Evolutionary conservation across 2,113 vertebrate genomes (phyloP), one percentile per base, ranked within the genome.

Genomic region (Peromyscus maniculatus): DNA sequence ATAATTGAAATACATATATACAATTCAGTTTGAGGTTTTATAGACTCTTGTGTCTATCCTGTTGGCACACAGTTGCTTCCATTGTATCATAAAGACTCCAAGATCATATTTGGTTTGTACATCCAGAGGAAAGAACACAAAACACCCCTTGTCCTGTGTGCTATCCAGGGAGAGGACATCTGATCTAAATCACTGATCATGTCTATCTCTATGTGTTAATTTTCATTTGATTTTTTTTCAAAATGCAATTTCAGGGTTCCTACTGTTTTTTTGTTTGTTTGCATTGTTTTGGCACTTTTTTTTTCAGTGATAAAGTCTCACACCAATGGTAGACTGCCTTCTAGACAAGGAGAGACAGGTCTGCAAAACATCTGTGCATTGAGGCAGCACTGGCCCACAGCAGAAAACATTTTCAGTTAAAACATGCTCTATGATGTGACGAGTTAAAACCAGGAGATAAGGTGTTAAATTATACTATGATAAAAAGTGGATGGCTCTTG

Each of bases 41-140:
- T 84, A 84, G 12, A 74, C 24, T 87, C 57, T 96, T 46, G 7
- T 79, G 31, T 67, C 75, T 91, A 88, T 74, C 31, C 16, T 62
- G 26, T 39, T 89, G 84, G 55, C 13, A 57, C 3, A 24, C 57
- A 88, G 31, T 59, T 69, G 12, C 69, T 87, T 66, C 19, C 16
- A 28, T n/a, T 84, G 28, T 74, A 75, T 86, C n/a, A 67, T 69
- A 90, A 57, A 91, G 39, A n/a, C 55, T 80, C 46, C 1, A 57
- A 91, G 49, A 77, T 91, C 49, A 24, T 46, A 36, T 69, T 87
- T 77, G 26, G 55, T 75, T 55, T 71, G 16, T 77, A 66, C 17
- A 77, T 72, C 66, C 52, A 66, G 64, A 91, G 33, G 39, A 96
- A 82, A 62, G 52, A 95, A 82, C 49, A 82, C 46, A 89, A 67